Conservation (phyloP, 2,888 invertebrate species). For the Apodemia mormo region DNA sequence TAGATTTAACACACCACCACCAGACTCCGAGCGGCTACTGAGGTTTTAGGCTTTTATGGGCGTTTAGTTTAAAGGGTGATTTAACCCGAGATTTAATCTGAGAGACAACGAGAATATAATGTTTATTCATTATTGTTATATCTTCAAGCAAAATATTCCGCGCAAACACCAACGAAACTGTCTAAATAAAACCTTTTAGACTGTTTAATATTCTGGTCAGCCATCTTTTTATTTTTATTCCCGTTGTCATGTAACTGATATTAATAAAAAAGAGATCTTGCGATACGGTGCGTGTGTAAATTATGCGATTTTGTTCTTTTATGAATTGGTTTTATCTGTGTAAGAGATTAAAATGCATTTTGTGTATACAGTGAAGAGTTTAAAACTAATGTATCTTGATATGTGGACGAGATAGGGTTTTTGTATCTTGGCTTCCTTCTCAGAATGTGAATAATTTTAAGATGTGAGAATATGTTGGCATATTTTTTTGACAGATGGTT, state of each 20-base stretch:
- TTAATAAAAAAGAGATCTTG: constrained; percentile 46
- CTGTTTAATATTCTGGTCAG: constrained; percentile 28
- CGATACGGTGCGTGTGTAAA: constrained; percentile 40
- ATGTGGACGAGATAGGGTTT: constrained; percentile 46
- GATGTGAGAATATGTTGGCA: constrained; percentile 37
- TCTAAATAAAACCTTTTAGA: not conserved
- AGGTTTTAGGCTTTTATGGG: too few species aligned
- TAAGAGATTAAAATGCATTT: constrained; percentile 57
- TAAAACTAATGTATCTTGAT: constrained; percentile 59
- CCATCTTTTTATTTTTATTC: constrained; percentile 15
- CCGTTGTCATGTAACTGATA: constrained; percentile 35
- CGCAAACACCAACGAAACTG: not conserved
- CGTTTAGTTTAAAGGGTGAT: too few species aligned
- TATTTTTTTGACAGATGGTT: not conserved
- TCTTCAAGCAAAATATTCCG: not conserved
- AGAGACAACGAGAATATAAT: too few species aligned
- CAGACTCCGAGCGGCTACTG: too few species aligned
- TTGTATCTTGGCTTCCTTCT: constrained; percentile 51
- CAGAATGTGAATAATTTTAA: constrained; percentile 44
- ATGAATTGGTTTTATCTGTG: constrained; percentile 52
- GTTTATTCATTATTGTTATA: not conserved
- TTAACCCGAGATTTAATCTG: too few species aligned
- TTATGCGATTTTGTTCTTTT: constrained; percentile 48
- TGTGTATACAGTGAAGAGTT: constrained; percentile 47
- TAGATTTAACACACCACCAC: too few species aligned